Base-by-base conservation (phyloP, 2,113 vertebrate genomes). In the Rhea americana region DNA sequence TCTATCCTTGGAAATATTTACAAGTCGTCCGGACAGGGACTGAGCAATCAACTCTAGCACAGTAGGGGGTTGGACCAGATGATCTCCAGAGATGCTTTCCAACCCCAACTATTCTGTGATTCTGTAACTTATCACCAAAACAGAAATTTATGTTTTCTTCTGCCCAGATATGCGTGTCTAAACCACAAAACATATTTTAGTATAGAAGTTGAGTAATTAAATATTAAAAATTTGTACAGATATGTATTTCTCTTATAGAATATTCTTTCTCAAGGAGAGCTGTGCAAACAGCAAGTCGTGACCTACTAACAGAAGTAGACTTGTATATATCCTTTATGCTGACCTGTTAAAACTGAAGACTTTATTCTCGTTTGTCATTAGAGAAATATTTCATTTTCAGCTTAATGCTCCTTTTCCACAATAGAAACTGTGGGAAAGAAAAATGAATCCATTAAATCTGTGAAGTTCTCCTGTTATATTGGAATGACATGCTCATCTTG, bases 331-430 rank as follows among this genome's bases (percentile, higher is more conserved):
- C 53, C 62, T 45, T 86, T 68, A 75, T 22, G 70, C 61, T 66
- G 39, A 85, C 79, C 53, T 63, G 62, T 37, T 82, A 35, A 85
- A 86, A 63, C 19, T 82, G 35, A 90, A 45, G 68, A 37, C 53
- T 75, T 86, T 32, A 50, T 48, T 92, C 30, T 66, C 32, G 66
- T 13, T 80, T 62, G 8, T 25, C 56, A 75, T 59, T 32, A 53
- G 37, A 87, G 61, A 67, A 84, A 68, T 6, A 58, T 70, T 83
- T 88, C 12, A 56, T 86, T 82, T 88, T 66, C 25, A 65, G 53
- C 43, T 78, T 56, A 67, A 81, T 9, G 35, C 25, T 88, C 16
- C 15, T 58, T 56, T 83, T 81, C 58, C 77, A 78, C 5, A 58
- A 65, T 8, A 71, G 22, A 91, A 85, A 68, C 21, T 53, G 32